A percentile compares a stretch with the other conserved stretches of the same genome.
phyloP scores from a whole-genome alignment of 2,113 vertebrate species.

The Boleophthalmus pectinirostris region DNA sequence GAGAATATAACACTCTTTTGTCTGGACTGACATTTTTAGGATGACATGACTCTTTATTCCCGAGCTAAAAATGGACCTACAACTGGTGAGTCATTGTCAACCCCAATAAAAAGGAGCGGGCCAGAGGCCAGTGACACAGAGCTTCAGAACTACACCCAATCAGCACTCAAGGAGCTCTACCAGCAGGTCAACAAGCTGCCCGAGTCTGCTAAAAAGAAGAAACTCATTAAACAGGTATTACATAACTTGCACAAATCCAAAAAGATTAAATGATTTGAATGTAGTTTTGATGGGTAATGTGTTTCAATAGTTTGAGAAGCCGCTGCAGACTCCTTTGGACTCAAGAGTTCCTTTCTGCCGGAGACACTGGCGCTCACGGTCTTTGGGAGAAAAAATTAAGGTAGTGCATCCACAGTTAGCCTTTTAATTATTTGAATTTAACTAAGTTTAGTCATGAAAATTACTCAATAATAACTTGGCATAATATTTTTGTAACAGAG shows the following conservation, averaged over 20 bases:
- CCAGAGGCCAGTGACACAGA: constrained; percentile 38
- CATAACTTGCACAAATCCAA: not conserved
- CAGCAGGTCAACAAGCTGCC: constrained; percentile 91
- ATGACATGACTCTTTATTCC: constrained; percentile 84
- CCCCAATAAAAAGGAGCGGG: constrained; percentile 19
- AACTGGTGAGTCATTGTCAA: constrained; percentile 48
- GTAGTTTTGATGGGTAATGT: not conserved
- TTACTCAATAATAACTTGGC: not conserved
- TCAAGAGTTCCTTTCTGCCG: constrained; percentile 44
- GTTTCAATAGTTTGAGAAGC: constrained; percentile 64
- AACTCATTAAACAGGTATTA: constrained; percentile 89
- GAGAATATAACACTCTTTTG: not conserved
- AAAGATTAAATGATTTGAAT: not conserved
- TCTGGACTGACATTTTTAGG: constrained; percentile 72
- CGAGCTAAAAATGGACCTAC: constrained; percentile 59
- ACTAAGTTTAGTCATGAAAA: not conserved
- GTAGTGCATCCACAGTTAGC: constrained; percentile 24
- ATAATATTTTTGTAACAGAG: constrained; percentile 41
- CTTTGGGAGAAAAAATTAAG: constrained; percentile 70
- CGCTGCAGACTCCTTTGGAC: constrained; percentile 38
- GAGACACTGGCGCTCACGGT: constrained; percentile 67
- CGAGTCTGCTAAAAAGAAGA: constrained; percentile 95
- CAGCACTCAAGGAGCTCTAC: constrained; percentile 89
- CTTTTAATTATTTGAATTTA: not conserved
- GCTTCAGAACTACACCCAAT: constrained; percentile 84